phyloP scores from a whole-genome alignment of 1,140 invertebrate species.

The Chironomus striatipennis region DNA sequence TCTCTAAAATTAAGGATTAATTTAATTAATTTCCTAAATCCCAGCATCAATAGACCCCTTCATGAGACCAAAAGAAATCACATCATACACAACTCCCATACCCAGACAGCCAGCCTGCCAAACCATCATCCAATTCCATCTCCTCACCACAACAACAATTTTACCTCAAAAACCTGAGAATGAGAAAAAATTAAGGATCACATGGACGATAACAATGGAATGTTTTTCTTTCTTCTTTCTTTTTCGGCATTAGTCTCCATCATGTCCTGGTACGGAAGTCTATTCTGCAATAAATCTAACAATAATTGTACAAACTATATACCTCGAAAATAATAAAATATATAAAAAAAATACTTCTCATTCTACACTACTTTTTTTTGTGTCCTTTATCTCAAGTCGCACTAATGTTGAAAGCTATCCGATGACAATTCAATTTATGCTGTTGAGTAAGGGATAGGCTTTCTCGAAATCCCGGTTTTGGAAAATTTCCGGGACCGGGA shows the following conservation, averaged over 20 bases:
- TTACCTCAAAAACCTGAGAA: background rate
- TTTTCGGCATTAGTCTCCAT: conserved; percentile 1
- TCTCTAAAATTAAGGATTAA: too few relatives aligned
- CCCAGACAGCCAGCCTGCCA: too few relatives aligned
- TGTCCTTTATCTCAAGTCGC: background rate
- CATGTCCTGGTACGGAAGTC: conserved; percentile 4
- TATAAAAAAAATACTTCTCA: too few relatives aligned
- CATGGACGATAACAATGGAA: conserved; percentile 9
- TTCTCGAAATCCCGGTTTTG: too few relatives aligned
- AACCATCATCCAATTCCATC: too few relatives aligned
- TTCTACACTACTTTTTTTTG: background rate
- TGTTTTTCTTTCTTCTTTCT: background rate
- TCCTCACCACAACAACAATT: background rate
- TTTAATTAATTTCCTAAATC: too few relatives aligned
- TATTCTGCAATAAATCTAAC: conserved; percentile 23
- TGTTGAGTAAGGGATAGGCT: background rate
- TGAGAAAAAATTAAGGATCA: background rate
- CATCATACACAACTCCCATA: too few relatives aligned
- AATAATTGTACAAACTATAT: background rate
- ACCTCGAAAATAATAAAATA: background rate
- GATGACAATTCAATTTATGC: conserved; percentile 22
- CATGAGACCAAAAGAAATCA: too few relatives aligned
- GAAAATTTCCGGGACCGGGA: too few relatives aligned
- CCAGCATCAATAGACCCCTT: too few relatives aligned
- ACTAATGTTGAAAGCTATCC: background rate